Evolutionary conservation across 2,113 vertebrate genomes (phyloP).

Genomic region (Chloropsis hardwickii): DNA sequence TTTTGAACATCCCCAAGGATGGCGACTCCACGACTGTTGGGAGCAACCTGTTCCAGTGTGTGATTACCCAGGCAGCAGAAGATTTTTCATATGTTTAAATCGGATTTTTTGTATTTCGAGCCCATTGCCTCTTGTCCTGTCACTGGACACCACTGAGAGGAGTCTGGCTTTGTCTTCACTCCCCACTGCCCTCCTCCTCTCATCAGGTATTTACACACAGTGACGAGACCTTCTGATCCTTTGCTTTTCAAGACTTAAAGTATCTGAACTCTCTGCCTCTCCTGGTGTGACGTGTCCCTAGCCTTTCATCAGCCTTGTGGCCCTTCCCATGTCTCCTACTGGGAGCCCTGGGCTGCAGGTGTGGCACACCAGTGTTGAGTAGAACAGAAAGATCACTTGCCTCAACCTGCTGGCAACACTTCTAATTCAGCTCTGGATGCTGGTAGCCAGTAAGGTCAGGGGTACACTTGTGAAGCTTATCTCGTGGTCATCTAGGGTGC

Average conservation of each 20-base stretch:
- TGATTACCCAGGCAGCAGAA: neutral
- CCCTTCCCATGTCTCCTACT: rapidly evolving
- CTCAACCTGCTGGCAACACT: neutral
- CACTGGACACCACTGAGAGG: neutral
- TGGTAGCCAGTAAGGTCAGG: neutral
- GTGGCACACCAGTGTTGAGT: neutral
- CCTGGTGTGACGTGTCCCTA: neutral
- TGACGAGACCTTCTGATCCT: neutral
- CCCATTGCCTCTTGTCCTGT: neutral
- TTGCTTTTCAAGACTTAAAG: neutral
- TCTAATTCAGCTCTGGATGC: neutral
- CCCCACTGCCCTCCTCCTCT: neutral
- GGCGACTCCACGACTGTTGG: neutral
- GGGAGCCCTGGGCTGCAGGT: neutral
- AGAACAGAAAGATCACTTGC: neutral
- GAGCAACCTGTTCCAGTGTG: neutral
- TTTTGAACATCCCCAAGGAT: neutral
- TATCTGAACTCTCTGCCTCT: neutral
- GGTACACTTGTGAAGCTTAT: neutral
- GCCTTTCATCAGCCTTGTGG: neutral
- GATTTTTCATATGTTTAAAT: neutral
- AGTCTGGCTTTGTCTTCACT: neutral
- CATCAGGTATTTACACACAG: neutral
- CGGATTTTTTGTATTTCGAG: neutral
- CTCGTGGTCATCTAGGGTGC: neutral